Percentiles rank a stretch among this genome's conserved stretches.
These are phyloP conservation scores for Buceros bicornis DNA, from an alignment of 2,797 vertebrate species.

Conservation along the genomic window DNA sequence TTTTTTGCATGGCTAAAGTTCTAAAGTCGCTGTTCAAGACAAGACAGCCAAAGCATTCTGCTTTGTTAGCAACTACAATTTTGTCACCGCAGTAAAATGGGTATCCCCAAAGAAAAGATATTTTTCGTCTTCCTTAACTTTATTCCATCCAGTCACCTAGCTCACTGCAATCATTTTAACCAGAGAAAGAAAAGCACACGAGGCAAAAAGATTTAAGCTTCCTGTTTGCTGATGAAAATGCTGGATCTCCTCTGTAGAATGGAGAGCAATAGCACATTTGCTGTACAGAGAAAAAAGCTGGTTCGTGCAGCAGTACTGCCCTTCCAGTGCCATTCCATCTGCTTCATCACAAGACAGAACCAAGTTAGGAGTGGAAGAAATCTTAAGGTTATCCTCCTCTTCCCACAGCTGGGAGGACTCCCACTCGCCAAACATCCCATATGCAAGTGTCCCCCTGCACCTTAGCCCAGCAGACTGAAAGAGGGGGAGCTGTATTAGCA, in stretches of 20 bases:
- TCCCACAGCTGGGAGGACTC: not conserved
- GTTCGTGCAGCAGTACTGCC: not conserved
- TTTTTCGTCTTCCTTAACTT: not conserved
- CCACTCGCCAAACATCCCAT: not conserved
- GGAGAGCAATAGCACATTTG: not conserved
- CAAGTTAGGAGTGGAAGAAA: not conserved
- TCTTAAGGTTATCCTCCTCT: not conserved
- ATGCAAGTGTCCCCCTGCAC: slow-evolving; percentile 21
- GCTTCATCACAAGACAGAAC: not conserved
- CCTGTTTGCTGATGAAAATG: not conserved
- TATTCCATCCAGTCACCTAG: not conserved
- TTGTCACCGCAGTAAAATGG: not conserved
- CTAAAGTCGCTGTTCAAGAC: not conserved
- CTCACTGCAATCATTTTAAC: not conserved
- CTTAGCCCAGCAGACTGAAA: slow-evolving; percentile 83
- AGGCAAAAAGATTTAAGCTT: not conserved
- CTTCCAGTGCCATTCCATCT: not conserved
- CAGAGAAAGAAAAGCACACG: not conserved
- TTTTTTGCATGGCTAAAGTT: not conserved
- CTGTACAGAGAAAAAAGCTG: not conserved
- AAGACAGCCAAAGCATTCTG: not conserved
- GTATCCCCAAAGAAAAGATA: not conserved
- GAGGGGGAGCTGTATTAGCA: slow-evolving; percentile 77
- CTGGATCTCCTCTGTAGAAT: not conserved
- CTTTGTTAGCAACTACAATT: not conserved